Conservation (phyloP, 2,888 invertebrate genomes). For the Trachelus stipa region DNA sequence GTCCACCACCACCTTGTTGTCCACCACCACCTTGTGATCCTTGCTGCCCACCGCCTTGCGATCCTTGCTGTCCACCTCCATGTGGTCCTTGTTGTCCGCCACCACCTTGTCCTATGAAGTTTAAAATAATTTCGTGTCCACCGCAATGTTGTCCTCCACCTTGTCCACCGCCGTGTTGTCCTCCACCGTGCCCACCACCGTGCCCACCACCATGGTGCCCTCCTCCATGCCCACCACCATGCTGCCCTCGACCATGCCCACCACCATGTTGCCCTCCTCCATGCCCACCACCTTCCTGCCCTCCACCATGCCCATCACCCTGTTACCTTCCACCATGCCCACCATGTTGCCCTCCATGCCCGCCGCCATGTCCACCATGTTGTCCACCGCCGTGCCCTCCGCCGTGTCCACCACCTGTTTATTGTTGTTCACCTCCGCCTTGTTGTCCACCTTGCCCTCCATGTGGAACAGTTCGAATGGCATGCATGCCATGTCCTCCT, state of each 20-base stretch:
- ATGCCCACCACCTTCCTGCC: constrained; percentile 16
- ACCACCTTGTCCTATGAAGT: neutral
- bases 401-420: constrained; percentile 14
- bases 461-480: constrained; percentile 10
- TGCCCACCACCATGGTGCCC: constrained; percentile 30
- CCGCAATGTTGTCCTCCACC: constrained; percentile 20
- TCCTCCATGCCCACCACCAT: constrained; percentile 27
- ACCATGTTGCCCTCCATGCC: constrained; percentile 60
- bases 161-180: neutral
- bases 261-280: constrained; percentile 20
- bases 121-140: constrained; percentile 33
- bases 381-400: constrained; percentile 10
- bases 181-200: constrained; percentile 34
- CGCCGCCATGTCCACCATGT: constrained; percentile 7
- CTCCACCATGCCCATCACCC: constrained; percentile 30
- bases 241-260: constrained; percentile 17
- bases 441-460: constrained; percentile 24
- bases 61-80: constrained; percentile 47
- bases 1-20: constrained; percentile 6
- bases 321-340: constrained; percentile 58
- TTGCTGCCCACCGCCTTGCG: constrained; percentile 34
- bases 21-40: constrained; percentile 24
- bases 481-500: constrained; percentile 19
- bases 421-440: constrained; percentile 2
- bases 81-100: constrained; percentile 40